These are phyloP conservation scores for Cepphus grylle DNA, from an alignment of 2,113 vertebrate genomes.

Conservation along the genomic window DNA sequence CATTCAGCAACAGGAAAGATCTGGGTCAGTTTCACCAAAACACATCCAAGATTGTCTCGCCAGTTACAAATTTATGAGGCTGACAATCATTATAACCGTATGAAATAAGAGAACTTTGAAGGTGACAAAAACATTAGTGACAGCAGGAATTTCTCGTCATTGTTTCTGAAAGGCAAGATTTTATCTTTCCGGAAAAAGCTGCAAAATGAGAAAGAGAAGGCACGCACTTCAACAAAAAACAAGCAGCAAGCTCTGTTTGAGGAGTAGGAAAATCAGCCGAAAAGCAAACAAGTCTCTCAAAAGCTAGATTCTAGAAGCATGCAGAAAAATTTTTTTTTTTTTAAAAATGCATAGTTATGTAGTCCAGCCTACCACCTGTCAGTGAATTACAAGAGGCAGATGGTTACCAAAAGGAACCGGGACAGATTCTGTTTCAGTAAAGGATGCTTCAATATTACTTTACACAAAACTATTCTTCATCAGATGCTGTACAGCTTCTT, in stretches of 20 bases:
- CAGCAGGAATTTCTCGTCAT: conserved; percentile 6
- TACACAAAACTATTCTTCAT: background rate
- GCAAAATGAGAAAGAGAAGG: conserved; percentile 7
- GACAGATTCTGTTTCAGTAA: background rate
- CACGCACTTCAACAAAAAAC: background rate
- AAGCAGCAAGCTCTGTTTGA: background rate
- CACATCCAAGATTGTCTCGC: background rate
- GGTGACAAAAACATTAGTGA: conserved; percentile 5
- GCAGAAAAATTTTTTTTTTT: background rate
- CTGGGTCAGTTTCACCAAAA: background rate
- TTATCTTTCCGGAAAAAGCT: conserved; percentile 10
- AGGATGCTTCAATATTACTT: background rate
- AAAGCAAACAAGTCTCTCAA: background rate
- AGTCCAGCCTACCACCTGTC: background rate
- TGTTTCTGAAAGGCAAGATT: conserved; percentile 7
- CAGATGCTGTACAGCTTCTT: background rate
- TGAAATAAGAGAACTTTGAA: background rate
- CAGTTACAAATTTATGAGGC: background rate
- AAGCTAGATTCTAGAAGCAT: background rate
- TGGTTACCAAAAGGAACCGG: background rate
- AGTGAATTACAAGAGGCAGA: background rate
- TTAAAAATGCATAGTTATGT: background rate
- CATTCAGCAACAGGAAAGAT: background rate
- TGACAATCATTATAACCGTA: background rate
- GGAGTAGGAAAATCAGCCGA: background rate